Evolutionary conservation across 2,113 vertebrate species (phyloP).

Genomic region (Oxyura jamaicensis): DNA sequence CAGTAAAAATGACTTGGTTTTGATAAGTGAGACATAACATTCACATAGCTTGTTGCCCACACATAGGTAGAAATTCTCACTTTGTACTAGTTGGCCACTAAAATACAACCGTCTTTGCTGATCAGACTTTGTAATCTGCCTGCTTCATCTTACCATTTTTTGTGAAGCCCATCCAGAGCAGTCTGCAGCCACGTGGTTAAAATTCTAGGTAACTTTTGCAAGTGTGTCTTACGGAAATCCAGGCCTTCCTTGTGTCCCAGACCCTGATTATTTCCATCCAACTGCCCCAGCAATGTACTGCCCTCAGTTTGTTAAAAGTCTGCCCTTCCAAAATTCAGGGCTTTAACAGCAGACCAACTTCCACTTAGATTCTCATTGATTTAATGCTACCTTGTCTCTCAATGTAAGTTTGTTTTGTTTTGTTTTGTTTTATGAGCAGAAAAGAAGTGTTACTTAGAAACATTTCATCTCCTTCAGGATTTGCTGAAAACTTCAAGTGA

Average conservation of each 20-base stretch:
- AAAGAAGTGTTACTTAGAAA: background rate
- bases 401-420: background rate
- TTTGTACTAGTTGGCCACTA: background rate
- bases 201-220: background rate
- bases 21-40: background rate
- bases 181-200: accelerated
- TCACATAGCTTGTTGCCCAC: background rate
- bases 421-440: background rate
- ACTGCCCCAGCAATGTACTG: accelerated
- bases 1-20: background rate
- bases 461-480: background rate
- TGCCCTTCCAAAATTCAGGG: background rate
- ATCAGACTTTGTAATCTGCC: background rate
- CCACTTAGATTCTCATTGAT: background rate
- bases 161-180: background rate
- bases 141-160: accelerated
- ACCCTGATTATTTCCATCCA: background rate
- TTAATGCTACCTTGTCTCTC: background rate
- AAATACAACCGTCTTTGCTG: background rate
- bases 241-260: background rate
- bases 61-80: accelerated
- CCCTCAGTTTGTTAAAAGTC: background rate
- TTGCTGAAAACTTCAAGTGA: background rate
- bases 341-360: background rate
- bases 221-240: background rate